Evolutionary conservation across 2,797 vertebrate genomes (phyloP).

Genomic region (Potorous gilbertii): DNA sequence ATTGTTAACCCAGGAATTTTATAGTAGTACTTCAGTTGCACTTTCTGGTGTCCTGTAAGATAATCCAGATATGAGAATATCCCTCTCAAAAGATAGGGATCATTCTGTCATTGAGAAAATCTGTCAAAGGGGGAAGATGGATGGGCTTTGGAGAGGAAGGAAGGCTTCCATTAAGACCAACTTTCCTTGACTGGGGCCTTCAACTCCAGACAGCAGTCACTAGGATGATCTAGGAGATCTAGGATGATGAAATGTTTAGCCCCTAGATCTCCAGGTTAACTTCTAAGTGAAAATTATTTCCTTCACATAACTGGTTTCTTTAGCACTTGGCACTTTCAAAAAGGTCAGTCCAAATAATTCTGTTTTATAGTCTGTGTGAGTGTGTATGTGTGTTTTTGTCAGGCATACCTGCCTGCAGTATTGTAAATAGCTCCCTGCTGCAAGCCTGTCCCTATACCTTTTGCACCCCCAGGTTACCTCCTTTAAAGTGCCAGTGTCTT

Average conservation of each 20-base stretch:
- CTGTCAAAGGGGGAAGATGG: too few relatives aligned
- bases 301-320: background rate
- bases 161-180: background rate
- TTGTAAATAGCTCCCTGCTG: background rate
- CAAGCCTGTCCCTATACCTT: background rate
- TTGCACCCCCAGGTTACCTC: background rate
- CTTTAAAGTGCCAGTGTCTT: slow-evolving; percentile 15
- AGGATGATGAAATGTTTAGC: background rate
- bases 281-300: background rate
- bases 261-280: background rate
- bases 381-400: background rate
- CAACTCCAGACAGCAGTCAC: background rate
- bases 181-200: background rate
- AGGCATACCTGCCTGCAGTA: background rate
- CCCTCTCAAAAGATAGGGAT: background rate
- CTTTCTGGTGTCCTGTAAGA: background rate
- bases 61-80: background rate
- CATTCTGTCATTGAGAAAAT: background rate
- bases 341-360: background rate
- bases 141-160: background rate
- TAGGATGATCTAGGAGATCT: background rate
- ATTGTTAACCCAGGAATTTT: background rate
- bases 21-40: background rate
- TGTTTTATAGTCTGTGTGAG: background rate
- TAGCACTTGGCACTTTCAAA: background rate